phyloP scores from a whole-genome alignment of 1,140 invertebrate species.

The Eriocheir sinensis region DNA sequence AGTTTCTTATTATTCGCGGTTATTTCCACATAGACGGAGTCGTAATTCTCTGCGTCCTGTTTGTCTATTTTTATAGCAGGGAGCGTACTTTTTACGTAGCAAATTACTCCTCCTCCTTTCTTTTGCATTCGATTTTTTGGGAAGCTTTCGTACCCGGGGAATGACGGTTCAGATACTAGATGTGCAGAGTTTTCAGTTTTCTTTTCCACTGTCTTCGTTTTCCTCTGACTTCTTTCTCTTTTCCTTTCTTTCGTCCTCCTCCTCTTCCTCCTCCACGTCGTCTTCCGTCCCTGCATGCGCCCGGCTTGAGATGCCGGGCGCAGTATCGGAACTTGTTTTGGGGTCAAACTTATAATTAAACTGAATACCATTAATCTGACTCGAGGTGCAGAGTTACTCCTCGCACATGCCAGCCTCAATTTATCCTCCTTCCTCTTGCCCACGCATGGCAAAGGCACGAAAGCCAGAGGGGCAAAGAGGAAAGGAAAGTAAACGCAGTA shows the following conservation, averaged over 20 bases:
- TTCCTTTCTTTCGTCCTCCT: background rate
- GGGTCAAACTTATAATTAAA: conserved; percentile 26
- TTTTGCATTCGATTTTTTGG: background rate
- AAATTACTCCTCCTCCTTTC: background rate
- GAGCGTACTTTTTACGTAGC: too few species aligned
- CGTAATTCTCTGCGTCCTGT: too few species aligned
- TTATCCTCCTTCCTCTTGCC: background rate
- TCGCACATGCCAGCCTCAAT: background rate
- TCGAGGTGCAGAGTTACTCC: background rate
- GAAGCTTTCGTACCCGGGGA: too few species aligned
- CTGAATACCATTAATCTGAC: conserved; percentile 25
- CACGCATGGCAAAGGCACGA: too few species aligned
- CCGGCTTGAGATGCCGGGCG: background rate
- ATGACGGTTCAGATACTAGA: too few species aligned
- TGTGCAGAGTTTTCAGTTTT: too few species aligned
- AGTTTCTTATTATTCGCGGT: too few species aligned
- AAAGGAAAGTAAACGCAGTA: too few species aligned
- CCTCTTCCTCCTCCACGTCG: background rate
- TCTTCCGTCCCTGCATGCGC: background rate
- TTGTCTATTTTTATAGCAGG: too few species aligned
- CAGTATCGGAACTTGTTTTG: conserved; percentile 3
- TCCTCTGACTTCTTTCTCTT: background rate
- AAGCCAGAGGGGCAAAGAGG: too few species aligned
- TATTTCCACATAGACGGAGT: too few species aligned
- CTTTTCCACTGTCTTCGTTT: background rate